Evolutionary conservation across 2,797 vertebrate species (phyloP), one percentile per base, ranked within the genome.

Genomic region (Xenops minutus): DNA sequence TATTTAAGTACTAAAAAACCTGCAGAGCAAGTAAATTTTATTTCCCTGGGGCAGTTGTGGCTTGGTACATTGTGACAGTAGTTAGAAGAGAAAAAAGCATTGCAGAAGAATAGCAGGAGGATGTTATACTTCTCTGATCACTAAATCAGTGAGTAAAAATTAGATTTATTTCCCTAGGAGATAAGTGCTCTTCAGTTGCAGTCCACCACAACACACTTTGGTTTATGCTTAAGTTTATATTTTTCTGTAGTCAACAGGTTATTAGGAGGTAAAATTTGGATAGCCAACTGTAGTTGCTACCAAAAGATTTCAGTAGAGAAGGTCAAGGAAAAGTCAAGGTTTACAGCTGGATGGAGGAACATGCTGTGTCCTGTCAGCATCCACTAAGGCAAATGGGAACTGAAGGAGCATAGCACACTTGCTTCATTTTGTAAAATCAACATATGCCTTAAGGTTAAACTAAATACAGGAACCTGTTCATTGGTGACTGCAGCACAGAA

Each of bases 401-500:
- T 84, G 91, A 95, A 94, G 27, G 84, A 69, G 72, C 72, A 72
- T 86, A 75, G 79, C 46, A 72, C 52, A 46, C 56, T 92, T 92
- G 93, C 94, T 95, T 89, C 39, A 12, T 93, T 96, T 92, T 89
- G 87, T 90, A 93, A 95, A 94, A 92, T 94, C 81, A 96, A 71
- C 94, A 82, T 88, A 51, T 92, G 85, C 88, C 89, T 96, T 88
- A 46, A 94, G 95, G 92, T 94, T 73, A 91, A 79, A 64, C 90
- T 92, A 88, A 94, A 82, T 88, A 58, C 74, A 91, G 84, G 80
- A 94, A 86, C 89, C 92, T 81, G 81, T 61, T 91, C 41, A 9
- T 34, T 86, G 92, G 66, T 77, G 94, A 77, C 81, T 95, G 22
- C 27, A 2, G 80, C 88, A 71, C 73, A 75, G 73, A 94, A 29